phyloP scores from a whole-genome alignment of 1,140 invertebrate genomes.

The Calosoma granatense region DNA sequence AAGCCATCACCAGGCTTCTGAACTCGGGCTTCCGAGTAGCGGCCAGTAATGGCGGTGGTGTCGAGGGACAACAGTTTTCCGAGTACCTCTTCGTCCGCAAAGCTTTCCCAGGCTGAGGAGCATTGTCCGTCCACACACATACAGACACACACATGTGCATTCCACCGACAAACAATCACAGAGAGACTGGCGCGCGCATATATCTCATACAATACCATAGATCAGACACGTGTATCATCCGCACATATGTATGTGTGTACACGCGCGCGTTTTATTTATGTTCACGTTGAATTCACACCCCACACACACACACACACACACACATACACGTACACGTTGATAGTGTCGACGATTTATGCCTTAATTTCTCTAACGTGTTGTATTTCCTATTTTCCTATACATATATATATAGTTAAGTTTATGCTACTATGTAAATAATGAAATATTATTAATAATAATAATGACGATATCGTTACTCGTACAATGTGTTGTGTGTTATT shows the following conservation, averaged over 20 bases:
- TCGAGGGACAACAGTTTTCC: conserved; percentile 86
- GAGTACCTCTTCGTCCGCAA: conserved; percentile 80
- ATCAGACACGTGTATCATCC: too few species aligned
- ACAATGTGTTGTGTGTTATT: conserved; percentile 19
- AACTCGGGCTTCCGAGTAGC: conserved; percentile 72
- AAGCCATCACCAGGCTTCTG: conserved; percentile 79
- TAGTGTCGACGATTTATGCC: conserved; percentile 2
- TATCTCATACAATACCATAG: too few species aligned
- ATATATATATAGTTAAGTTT: conserved; percentile 2
- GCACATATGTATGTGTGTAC: too few species aligned
- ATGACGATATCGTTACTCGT: conserved; percentile 20
- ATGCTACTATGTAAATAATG: conserved; percentile 3
- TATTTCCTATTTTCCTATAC: conserved; percentile 3
- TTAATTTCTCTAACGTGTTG: neutral
- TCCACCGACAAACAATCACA: neutral
- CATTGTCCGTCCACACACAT: conserved; percentile 11
- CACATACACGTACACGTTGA: too few species aligned
- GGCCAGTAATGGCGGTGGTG: conserved; percentile 78
- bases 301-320: too few species aligned
- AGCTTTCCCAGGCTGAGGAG: conserved; percentile 35
- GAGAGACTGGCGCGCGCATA: too few species aligned
- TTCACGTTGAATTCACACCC: too few species aligned
- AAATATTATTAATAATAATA: conserved; percentile 12
- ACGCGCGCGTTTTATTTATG: too few species aligned
- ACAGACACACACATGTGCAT: neutral